Conservation (phyloP, 2,113 vertebrate genomes). For the Sander vitreus region DNA sequence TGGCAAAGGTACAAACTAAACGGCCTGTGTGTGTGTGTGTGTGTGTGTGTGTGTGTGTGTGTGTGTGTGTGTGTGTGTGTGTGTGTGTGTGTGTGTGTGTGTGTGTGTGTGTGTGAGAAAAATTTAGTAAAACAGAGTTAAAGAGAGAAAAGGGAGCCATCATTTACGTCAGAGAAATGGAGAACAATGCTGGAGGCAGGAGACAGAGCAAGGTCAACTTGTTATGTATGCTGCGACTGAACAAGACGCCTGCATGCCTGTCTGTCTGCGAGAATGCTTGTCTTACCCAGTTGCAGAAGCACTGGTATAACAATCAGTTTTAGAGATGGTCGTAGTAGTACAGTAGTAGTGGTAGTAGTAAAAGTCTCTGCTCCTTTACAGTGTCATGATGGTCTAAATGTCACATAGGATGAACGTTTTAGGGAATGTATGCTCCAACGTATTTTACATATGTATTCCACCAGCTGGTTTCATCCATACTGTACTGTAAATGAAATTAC, state of each 20-base stretch:
- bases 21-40: slow-evolving; percentile 58
- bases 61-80: background rate
- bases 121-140: slow-evolving; percentile 63
- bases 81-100: slow-evolving; percentile 4
- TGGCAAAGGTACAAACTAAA: slow-evolving; percentile 33
- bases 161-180: slow-evolving; percentile 71
- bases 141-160: slow-evolving; percentile 68
- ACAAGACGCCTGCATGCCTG: slow-evolving; percentile 45
- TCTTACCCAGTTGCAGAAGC: background rate
- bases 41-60: slow-evolving; percentile 4
- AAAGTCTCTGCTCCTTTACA: background rate
- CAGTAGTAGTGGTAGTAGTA: background rate
- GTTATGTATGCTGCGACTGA: slow-evolving; percentile 48
- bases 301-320: background rate
- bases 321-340: background rate
- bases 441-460: background rate
- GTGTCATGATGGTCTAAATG: too few relatives aligned
- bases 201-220: slow-evolving; percentile 73
- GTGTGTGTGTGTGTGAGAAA: slow-evolving; percentile 1
- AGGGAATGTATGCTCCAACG: background rate
- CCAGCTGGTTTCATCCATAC: background rate
- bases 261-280: slow-evolving; percentile 7
- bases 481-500: background rate
- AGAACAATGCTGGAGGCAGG: slow-evolving; percentile 77
- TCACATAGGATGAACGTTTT: too few relatives aligned